Base-by-base conservation (phyloP, 2,888 invertebrate genomes). In the Morinoia aosen region DNA sequence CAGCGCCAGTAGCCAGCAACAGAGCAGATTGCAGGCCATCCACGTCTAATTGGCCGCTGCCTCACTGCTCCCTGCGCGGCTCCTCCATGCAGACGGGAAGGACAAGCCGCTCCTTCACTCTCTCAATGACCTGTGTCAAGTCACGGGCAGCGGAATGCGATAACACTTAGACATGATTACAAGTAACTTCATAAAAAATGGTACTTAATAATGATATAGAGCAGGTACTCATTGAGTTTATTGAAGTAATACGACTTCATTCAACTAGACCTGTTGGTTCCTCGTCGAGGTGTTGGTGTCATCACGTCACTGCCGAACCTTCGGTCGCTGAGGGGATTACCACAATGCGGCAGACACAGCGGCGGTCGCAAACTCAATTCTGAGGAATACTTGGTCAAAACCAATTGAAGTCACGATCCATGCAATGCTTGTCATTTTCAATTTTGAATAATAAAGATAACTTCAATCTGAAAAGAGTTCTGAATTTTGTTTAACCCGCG, bases 21-120 rank as follows among this genome's bases (percentile, higher is more conserved):
- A 93, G 40, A 57, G 93, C 93, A 93, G 93, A 93, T 93, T 93
- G 93, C 93, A 33, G n/a, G 93, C 93, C 93, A 93, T 93, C 93
- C 39, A 16, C 57, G 39, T 33, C 48, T 93, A 93, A 93, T 93
- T 93, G 93, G 93, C 93, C 93, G 90, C 40, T 93, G 58, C 56
- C 93, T 12, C 10, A 56, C 57, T 48, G 90, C 40, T 39, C 90
- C 90, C 48, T 39, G 40, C 40, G 48, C 39, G 12, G 90, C 90
- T 90, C 48, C 90, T 90, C 40, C 40, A 39, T 90, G 90, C 90
- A 40, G 90, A 25, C 25, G 25, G 10, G 76, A 76, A 14, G 76
- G 76, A 76, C 76, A 76, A 10, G 25, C 76, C 7, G 19, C 33
- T 76, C 33, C 76, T 76, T 76, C 10, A 19, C 76, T 10, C 76